A percentile compares a stretch with the other conserved stretches of the same genome.
Conservation (phyloP, 2,888 invertebrate species). For the Brachynemurus nebulosus region DNA sequence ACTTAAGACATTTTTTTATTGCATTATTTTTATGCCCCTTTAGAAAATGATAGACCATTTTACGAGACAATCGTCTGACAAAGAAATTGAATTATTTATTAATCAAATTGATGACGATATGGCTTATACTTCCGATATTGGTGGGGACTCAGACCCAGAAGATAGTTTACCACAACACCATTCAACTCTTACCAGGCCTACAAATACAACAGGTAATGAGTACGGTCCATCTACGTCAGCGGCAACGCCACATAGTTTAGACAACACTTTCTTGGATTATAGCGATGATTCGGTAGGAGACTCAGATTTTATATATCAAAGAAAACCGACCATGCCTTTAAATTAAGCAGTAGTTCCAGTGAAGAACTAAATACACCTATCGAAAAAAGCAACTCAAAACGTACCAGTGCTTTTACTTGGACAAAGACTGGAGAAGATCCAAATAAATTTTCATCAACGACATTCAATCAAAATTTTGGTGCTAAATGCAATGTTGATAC, state of each 20-base stretch:
- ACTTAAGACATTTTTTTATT: background rate
- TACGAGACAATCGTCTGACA: background rate
- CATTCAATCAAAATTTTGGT: background rate
- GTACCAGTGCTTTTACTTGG: background rate
- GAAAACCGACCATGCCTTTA: background rate
- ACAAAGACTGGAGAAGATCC: background rate
- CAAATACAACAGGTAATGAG: background rate
- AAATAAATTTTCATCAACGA: background rate
- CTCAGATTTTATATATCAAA: background rate
- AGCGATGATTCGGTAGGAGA: background rate
- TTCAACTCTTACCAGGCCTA: background rate
- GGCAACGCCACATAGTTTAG: background rate
- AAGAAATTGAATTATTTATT: background rate
- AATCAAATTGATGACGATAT: background rate
- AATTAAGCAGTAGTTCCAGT: too few species aligned
- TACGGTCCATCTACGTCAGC: background rate
- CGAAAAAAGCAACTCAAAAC: background rate
- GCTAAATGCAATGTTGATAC: background rate
- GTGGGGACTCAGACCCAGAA: background rate
- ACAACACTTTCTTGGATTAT: background rate
- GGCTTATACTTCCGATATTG: background rate
- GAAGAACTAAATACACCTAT: background rate
- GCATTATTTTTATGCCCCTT: background rate
- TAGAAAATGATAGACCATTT: background rate
- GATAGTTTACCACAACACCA: background rate